Evolutionary conservation across 2,797 vertebrate species (phyloP).

Genomic region (Meda fulgida): DNA sequence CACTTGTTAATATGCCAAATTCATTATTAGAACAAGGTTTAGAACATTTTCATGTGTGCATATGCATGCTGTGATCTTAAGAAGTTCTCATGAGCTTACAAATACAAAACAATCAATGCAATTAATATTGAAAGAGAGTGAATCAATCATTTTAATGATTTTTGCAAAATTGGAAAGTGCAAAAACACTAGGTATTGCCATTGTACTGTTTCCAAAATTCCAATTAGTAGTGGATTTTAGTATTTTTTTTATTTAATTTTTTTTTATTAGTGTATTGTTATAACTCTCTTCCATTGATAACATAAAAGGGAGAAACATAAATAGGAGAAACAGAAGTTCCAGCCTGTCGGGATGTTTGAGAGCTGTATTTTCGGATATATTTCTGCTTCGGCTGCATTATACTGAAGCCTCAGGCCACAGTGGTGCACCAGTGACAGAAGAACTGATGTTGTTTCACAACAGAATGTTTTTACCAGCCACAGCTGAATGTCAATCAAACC

Average conservation of each 20-base stretch:
- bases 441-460: constrained; percentile 77
- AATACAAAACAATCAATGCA: neutral
- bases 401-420: constrained; percentile 78
- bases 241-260: neutral
- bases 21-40: neutral
- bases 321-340: neutral
- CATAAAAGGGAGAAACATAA: neutral
- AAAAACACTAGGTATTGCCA: neutral
- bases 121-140: neutral
- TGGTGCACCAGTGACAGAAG: constrained; percentile 78
- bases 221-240: neutral
- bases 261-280: neutral
- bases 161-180: neutral
- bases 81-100: neutral
- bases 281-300: neutral
- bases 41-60: neutral
- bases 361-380: constrained; percentile 31
- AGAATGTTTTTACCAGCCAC: constrained; percentile 82
- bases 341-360: neutral
- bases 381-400: constrained; percentile 66
- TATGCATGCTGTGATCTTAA: neutral
- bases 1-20: neutral
- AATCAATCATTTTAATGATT: neutral
- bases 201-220: neutral
- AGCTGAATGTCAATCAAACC: constrained; percentile 83